Conservation (phyloP, 2,888 invertebrate genomes). For the Dryobota labecula region DNA sequence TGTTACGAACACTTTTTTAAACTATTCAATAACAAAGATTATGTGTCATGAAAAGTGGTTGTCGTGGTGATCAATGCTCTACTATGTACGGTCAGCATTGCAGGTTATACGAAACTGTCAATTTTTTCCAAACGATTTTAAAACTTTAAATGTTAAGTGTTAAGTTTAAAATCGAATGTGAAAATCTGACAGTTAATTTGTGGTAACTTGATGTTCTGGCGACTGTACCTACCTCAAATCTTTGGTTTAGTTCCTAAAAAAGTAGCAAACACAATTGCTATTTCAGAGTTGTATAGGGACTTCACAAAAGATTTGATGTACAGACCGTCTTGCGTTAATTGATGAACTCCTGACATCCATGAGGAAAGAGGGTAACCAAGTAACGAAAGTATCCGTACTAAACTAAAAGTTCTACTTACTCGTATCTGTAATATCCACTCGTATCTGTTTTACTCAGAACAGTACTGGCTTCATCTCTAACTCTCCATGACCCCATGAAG, state of each 20-base stretch:
- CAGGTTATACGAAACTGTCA: no score
- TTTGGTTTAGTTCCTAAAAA: background rate
- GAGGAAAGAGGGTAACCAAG: background rate
- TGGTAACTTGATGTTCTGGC: no score
- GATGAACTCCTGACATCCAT: background rate
- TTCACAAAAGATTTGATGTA: background rate
- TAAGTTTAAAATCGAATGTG: no score
- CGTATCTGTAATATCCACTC: constrained; percentile 89
- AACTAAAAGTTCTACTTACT: constrained; percentile 81
- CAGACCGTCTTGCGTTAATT: background rate
- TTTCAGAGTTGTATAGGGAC: background rate
- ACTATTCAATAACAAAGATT: background rate
- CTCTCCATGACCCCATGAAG: no score
- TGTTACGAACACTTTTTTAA: background rate
- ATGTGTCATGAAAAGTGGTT: background rate
- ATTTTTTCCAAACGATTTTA: no score
- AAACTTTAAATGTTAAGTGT: no score
- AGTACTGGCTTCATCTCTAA: no score
- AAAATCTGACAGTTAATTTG: no score
- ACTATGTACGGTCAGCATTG: no score
- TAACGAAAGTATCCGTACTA: background rate
- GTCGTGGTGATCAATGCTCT: background rate
- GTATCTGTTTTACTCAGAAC: no score
- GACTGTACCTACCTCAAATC: background rate
- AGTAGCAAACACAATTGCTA: background rate